Conservation (phyloP, 1,140 invertebrate species). For the Papilio dardanus region DNA sequence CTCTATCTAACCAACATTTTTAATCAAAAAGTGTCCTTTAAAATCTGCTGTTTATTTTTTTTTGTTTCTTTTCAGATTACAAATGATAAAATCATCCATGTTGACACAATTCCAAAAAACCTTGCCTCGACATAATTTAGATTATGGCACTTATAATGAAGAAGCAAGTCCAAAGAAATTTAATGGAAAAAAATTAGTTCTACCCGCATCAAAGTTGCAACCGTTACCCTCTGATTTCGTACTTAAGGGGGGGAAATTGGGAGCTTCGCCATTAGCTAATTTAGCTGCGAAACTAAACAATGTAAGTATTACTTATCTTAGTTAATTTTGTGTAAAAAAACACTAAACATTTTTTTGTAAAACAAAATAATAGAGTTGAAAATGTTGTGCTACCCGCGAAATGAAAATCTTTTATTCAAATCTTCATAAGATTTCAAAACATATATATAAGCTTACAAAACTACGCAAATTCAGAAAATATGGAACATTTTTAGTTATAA, state of each 20-base stretch:
- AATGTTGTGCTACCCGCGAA: no score
- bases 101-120: constrained; percentile 52
- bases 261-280: background rate
- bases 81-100: constrained; percentile 53
- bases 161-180: constrained; percentile 22
- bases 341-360: no score
- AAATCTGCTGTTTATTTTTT: no score
- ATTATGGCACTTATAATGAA: constrained; percentile 49
- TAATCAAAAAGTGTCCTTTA: no score
- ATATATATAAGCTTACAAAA: no score
- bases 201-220: constrained; percentile 67
- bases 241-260: constrained; percentile 44
- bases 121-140: constrained; percentile 44
- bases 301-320: background rate
- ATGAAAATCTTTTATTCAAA: no score
- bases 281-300: background rate
- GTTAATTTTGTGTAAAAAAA: no score
- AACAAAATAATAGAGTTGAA: no score
- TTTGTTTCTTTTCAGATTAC: constrained; percentile 59
- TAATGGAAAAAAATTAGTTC: constrained; percentile 52
- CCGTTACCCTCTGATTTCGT: constrained; percentile 62
- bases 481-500: no score
- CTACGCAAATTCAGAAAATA: no score
- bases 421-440: no score
- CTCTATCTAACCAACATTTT: no score